Percentiles rank a stretch among this genome's conserved stretches.
These are phyloP conservation scores for Chloropsis hardwickii DNA, from an alignment of 2,113 vertebrate species.

Conservation along the genomic window DNA sequence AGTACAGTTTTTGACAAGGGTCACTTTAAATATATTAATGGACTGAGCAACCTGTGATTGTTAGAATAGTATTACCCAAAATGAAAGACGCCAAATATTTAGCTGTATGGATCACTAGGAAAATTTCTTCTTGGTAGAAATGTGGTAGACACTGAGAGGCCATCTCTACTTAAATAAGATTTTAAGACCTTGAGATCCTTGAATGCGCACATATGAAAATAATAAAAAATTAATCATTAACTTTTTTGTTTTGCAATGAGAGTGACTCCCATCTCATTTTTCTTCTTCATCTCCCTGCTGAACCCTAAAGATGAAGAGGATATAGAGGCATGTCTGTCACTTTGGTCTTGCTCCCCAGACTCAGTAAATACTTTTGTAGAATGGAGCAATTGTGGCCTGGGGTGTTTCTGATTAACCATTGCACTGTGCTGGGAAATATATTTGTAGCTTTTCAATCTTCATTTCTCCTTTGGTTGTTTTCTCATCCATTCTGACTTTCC, in stretches of 20 bases:
- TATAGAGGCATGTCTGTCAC: background rate
- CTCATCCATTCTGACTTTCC: background rate
- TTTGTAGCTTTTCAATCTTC: background rate
- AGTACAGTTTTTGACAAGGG: background rate
- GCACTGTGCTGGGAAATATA: background rate
- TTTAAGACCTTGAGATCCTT: background rate
- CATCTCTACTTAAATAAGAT: background rate
- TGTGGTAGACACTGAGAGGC: background rate
- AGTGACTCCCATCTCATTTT: background rate
- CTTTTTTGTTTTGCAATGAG: background rate
- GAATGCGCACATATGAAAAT: background rate
- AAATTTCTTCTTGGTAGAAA: background rate
- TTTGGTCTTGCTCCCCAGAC: background rate
- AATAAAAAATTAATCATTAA: background rate
- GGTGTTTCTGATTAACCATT: slow-evolving; percentile 44
- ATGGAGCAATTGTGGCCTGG: slow-evolving; percentile 24
- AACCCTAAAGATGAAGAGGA: background rate
- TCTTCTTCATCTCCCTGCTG: background rate
- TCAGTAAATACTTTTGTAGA: slow-evolving; percentile 27
- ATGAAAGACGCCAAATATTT: background rate
- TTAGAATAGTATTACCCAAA: background rate
- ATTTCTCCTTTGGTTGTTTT: background rate
- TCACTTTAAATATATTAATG: background rate
- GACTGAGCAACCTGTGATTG: background rate
- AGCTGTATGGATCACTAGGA: background rate